Evolutionary conservation across 1,140 invertebrate genomes (phyloP), one percentile per base, ranked within the genome.

Genomic region (Formica exsecta): DNA sequence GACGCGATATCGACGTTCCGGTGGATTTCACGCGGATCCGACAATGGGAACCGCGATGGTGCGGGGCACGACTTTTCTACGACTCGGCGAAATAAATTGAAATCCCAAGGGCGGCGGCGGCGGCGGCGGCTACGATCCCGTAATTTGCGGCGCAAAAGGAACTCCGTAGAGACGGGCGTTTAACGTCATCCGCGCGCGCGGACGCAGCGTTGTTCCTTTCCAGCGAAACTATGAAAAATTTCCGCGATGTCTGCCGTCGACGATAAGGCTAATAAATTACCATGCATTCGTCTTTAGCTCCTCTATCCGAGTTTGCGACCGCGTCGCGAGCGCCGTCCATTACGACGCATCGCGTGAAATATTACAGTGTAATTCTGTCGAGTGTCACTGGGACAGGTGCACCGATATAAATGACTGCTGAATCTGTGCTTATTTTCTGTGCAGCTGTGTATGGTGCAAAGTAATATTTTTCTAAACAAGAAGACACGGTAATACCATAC

Each of bases 41-140:
- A 83, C 79, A 83, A 73, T 73, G 54, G 79, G 54, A 73, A 73
- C 54, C 77, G 77, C 77, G 77, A 71, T 36, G 36, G 66, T 59
- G 65, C 66, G 66, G 22, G 54, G n/a, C 22, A 61, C 51, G 79
- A 83, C 68, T 83, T 79, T 79, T 57, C 68, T 61, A 73, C 79
- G 79, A 83, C 79, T 83, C 68, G 79, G 68, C 68, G 54, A 83
- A 83, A 83, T 83, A 83, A 83, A 83, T 83, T 83, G 79, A 83
- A 83, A 83, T 83, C 79, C 66, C 79, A 8, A 19, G 44, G n/a
- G 64, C 25, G 19, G 25, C 32, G 22, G 65, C 36, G 13, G 51
- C 65, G n/a, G 64, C 25, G 19, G 25, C 32, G 22, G 65, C 36
- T n/a, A 66, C 65, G 65, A 81, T 79, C 62, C n/a, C 44, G 76